Percentiles rank a stretch among this genome's conserved stretches.
These are phyloP conservation scores for Amorpha juglandis DNA, from an alignment of 2,888 invertebrate genomes.

Conservation along the genomic window DNA sequence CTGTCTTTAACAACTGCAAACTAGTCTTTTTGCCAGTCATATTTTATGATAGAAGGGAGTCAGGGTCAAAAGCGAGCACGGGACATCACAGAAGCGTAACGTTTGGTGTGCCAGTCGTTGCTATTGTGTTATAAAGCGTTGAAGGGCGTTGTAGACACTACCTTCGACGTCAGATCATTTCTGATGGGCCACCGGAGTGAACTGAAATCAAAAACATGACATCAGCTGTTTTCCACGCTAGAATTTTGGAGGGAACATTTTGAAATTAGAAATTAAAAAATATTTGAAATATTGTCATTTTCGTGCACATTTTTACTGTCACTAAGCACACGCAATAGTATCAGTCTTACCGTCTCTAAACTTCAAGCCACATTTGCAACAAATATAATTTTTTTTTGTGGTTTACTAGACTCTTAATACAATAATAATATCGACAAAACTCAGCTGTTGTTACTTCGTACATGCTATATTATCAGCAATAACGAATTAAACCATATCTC, in stretches of 20 bases:
- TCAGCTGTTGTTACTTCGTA: too few species aligned
- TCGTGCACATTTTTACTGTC: too few species aligned
- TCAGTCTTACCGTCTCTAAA: too few species aligned
- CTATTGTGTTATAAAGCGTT: slow-evolving; percentile 42
- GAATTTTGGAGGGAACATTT: neutral
- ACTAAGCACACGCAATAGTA: too few species aligned
- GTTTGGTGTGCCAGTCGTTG: slow-evolving; percentile 22
- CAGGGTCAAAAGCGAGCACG: neutral
- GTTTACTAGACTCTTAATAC: too few species aligned
- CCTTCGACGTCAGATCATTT: slow-evolving; percentile 77
- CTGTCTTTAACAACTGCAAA: neutral
- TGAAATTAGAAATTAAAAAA: neutral
- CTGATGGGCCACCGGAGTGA: slow-evolving; percentile 48
- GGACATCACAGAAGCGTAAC: slow-evolving; percentile 7
- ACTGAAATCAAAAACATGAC: slow-evolving; percentile 61
- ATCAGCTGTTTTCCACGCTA: slow-evolving; percentile 2
- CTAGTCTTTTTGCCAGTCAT: neutral
- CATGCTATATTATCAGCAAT: too few species aligned
- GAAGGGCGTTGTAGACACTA: slow-evolving; percentile 47
- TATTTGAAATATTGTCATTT: too few species aligned
- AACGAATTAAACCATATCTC: too few species aligned
- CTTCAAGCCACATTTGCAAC: too few species aligned
- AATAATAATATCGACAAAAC: too few species aligned
- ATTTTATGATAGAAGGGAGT: neutral
- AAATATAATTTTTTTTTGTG: too few species aligned